Evolutionary conservation across 2,888 invertebrate species (phyloP), one percentile per base, ranked within the genome.

Genomic region (Cosmia trapezina): DNA sequence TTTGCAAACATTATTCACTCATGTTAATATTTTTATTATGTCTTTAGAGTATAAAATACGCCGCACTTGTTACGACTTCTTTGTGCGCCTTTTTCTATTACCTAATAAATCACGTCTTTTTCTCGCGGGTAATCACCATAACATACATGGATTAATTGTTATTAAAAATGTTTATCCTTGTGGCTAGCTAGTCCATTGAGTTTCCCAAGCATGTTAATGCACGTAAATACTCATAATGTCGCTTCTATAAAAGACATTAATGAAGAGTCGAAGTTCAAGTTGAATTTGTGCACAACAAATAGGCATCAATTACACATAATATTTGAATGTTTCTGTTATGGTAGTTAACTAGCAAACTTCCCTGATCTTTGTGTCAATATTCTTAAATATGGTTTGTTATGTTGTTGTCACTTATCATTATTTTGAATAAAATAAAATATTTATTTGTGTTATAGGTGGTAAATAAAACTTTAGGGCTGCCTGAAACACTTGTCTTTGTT

Each of bases 61-160:
- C 17, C 14, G 33, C 4, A 33, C 33, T 43, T 49, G 14, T 17
- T 28, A 54, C 19, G n/a, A 60, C 17, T 73, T 73, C 2, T n/a
- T 70, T 43, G n/a, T n/a, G 43, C 41, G 9, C 33, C 6, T 70
- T 37, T 45, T 45, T 66, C 19, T 69, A 37, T 12, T 6, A 45
- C n/a, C 17, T 67, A 47, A 22, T 37, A 33, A 43, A 3, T 62
- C 22, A 12, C 9, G 1, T 37, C n/a, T 61, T 33, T 65, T 66
- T 65, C 4, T 45, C 37, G 45, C 19, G 11, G 12, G 14, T n/a
- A n/a, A 43, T 7, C 33, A n/a, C 6, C 43, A 67, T 33, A 45
- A 43, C n/a, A 33, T 33, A 71, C n/a, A 70, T 53, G 12, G 6
- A 43, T 33, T 19, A 53, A n/a, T 53, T 12, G 64, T 22, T 33